Percentiles rank a stretch among this genome's conserved stretches.
Conservation (phyloP, 2,888 invertebrate genomes). For the Dynastes maya region DNA sequence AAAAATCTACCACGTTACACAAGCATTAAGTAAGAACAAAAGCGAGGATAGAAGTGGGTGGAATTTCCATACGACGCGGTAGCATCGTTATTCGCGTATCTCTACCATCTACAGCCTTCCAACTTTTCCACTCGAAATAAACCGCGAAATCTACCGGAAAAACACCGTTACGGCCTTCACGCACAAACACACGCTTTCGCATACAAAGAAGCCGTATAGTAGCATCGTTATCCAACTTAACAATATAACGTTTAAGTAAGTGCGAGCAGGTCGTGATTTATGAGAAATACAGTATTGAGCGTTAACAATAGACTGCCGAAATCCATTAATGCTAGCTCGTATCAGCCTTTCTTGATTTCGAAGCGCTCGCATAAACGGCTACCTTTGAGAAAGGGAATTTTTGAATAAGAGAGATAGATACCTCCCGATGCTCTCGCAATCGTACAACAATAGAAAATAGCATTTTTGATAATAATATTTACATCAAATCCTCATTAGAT, state of each 20-base stretch:
- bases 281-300: constrained; percentile 27
- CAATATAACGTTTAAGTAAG: constrained; percentile 33
- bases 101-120: background rate
- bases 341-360: constrained; percentile 41
- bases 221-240: constrained; percentile 32
- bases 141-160: constrained; percentile 13
- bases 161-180: constrained; percentile 4
- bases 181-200: background rate
- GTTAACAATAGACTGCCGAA: constrained; percentile 31
- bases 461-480: constrained; percentile 37
- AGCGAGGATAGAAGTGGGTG: background rate
- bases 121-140: constrained; percentile 25
- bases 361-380: background rate
- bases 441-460: constrained; percentile 28
- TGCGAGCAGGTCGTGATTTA: constrained; percentile 32
- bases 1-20: background rate
- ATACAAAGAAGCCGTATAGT: background rate
- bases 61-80: constrained; percentile 7
- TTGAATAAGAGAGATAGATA: constrained; percentile 32
- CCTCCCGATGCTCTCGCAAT: background rate
- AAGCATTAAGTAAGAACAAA: constrained; percentile 3
- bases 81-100: background rate
- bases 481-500: constrained; percentile 41
- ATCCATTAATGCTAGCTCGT: constrained; percentile 35
- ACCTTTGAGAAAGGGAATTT: background rate